These are phyloP conservation scores for Coelopa pilipes DNA, from an alignment of 2,888 invertebrate species.

Conservation along the genomic window DNA sequence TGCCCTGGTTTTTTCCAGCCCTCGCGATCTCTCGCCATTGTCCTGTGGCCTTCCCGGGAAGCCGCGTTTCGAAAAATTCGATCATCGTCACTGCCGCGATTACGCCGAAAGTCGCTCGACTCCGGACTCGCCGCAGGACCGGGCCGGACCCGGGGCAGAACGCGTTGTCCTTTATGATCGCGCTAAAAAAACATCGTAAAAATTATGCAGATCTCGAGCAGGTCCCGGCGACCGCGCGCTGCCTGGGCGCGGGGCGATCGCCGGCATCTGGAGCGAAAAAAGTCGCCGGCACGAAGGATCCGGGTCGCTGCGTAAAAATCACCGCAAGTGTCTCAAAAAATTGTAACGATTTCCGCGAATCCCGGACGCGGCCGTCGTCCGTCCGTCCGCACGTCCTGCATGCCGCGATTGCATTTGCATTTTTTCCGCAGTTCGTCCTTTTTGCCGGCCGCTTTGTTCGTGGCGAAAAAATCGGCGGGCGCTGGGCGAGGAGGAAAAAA, in stretches of 20 bases:
- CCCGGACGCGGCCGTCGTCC: neutral
- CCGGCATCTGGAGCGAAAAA: constrained; percentile 7
- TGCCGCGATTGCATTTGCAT: constrained; percentile 4
- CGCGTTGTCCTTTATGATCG: neutral
- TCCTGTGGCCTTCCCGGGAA: neutral
- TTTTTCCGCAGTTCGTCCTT: neutral
- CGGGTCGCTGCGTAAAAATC: neutral
- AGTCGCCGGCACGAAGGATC: neutral
- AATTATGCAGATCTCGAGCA: constrained; percentile 35
- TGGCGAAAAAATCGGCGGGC: neutral
- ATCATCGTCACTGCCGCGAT: constrained; percentile 32
- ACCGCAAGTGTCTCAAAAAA: constrained; percentile 5
- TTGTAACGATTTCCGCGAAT: neutral
- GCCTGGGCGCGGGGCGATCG: neutral
- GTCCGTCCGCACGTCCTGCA: neutral
- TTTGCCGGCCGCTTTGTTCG: neutral
- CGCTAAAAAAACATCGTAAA: constrained; percentile 34
- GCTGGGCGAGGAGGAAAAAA: too few relatives aligned
- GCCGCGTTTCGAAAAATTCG: constrained; percentile 3
- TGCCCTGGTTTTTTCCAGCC: constrained; percentile 32
- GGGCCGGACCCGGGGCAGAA: too few relatives aligned
- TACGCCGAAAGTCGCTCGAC: constrained; percentile 38
- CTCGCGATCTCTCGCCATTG: too few relatives aligned
- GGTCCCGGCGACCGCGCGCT: neutral
- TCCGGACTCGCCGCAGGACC: too few relatives aligned